phyloP scores from a whole-genome alignment of 2,113 vertebrate genomes.

The Patagioenas fasciata region DNA sequence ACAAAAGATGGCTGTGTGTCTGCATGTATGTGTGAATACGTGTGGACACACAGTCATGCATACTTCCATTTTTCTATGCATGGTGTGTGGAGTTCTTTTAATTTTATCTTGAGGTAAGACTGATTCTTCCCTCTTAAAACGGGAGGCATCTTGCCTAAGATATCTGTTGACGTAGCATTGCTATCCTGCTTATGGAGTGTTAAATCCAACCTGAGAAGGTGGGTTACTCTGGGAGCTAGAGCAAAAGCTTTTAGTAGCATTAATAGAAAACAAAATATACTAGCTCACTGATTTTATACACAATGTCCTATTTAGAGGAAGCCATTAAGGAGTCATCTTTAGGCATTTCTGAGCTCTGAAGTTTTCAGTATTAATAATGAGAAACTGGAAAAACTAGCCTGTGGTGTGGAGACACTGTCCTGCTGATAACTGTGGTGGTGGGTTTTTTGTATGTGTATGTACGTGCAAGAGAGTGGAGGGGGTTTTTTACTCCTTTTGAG shows the following conservation, averaged over 20 bases:
- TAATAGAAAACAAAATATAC: neutral
- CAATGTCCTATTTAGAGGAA: neutral
- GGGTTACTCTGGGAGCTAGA: neutral
- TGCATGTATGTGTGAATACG: accelerated
- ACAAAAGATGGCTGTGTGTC: neutral
- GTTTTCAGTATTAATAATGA: neutral
- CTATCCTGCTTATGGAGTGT: neutral
- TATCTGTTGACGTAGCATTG: neutral
- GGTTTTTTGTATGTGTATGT: neutral
- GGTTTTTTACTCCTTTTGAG: neutral
- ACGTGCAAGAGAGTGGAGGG: accelerated
- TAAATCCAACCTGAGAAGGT: neutral
- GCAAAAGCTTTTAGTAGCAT: neutral
- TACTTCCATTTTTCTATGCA: accelerated
- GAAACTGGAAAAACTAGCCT: neutral
- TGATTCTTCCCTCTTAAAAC: neutral
- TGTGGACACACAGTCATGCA: neutral
- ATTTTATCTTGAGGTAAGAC: neutral
- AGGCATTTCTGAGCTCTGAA: neutral
- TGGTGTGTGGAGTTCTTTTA: accelerated
- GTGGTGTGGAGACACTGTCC: accelerated
- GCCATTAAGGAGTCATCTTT: neutral
- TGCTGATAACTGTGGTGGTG: neutral
- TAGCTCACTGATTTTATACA: neutral
- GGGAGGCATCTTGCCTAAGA: neutral